phyloP scores from a whole-genome alignment of 2,888 invertebrate species.

The Chesias legatella region DNA sequence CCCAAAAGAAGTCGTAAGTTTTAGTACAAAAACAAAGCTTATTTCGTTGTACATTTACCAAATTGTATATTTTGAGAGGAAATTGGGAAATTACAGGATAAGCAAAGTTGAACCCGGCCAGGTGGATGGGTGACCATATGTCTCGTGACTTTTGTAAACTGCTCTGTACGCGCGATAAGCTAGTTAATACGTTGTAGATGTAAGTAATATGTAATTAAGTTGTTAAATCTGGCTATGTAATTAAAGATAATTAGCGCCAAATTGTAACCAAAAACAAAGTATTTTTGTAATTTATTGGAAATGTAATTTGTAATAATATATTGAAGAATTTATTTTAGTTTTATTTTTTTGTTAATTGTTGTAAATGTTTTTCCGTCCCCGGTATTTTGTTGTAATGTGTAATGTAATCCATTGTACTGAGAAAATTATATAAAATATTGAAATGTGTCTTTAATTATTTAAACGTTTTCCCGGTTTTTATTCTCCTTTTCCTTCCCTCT shows the following conservation, averaged over 20 bases:
- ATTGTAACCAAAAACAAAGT: conserved; percentile 57
- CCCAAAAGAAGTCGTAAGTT: too few relatives aligned
- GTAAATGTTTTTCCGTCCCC: conserved; percentile 63
- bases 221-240: conserved; percentile 18
- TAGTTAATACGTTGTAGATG: background rate
- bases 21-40: too few relatives aligned
- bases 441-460: too few relatives aligned
- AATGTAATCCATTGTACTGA: conserved; percentile 55
- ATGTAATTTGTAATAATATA: conserved; percentile 25
- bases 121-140: too few relatives aligned
- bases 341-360: conserved; percentile 31
- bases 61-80: too few relatives aligned
- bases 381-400: conserved; percentile 45
- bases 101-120: too few relatives aligned
- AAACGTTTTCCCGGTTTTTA: too few relatives aligned
- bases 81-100: too few relatives aligned
- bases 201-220: conserved; percentile 3
- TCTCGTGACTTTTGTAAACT: background rate
- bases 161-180: background rate
- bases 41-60: too few relatives aligned
- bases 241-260: conserved; percentile 45
- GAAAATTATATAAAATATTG: conserved; percentile 24
- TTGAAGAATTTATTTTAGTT: conserved; percentile 30
- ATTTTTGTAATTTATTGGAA: conserved; percentile 48
- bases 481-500: background rate